Conservation (phyloP, 2,888 invertebrate species). For the Allacma fusca region DNA sequence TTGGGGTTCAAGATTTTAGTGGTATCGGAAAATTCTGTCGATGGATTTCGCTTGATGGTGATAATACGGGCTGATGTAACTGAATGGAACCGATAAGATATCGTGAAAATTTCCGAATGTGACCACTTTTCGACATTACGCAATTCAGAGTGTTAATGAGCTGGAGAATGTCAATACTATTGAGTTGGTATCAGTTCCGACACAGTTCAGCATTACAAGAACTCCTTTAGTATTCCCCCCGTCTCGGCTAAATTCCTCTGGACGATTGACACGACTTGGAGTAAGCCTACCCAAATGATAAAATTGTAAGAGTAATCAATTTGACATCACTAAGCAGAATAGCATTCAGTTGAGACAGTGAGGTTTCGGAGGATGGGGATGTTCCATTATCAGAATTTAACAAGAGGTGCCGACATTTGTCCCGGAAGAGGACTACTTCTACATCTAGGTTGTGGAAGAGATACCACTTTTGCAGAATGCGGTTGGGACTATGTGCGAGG, state of each 20-base stretch:
- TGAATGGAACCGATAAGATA: no score
- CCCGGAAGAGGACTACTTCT: slow-evolving; percentile 10
- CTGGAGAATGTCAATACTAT: background rate
- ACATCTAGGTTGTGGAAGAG: slow-evolving; percentile 30
- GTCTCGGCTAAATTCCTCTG: slow-evolving; percentile 31
- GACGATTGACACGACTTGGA: no score
- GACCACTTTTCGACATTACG: no score
- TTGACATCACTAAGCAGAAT: slow-evolving; percentile 28
- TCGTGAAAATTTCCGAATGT: no score
- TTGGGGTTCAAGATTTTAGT: no score
- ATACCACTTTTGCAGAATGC: slow-evolving; percentile 37
- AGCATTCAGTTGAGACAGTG: slow-evolving; percentile 34
- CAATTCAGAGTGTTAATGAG: no score
- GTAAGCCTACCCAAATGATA: slow-evolving; percentile 21
- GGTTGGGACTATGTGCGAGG: slow-evolving; percentile 42
- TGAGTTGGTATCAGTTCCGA: background rate
- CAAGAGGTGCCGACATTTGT: slow-evolving; percentile 10
- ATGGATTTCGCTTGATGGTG: no score
- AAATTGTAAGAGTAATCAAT: slow-evolving; percentile 25
- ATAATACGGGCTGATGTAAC: no score
- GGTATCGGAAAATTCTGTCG: no score
- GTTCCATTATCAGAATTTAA: slow-evolving; percentile 9
- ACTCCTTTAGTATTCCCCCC: background rate
- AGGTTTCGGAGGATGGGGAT: slow-evolving; percentile 16
- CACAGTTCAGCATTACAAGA: background rate